These are phyloP conservation scores for Protonemura montana DNA, from an alignment of 2,888 invertebrate genomes.

Conservation along the genomic window DNA sequence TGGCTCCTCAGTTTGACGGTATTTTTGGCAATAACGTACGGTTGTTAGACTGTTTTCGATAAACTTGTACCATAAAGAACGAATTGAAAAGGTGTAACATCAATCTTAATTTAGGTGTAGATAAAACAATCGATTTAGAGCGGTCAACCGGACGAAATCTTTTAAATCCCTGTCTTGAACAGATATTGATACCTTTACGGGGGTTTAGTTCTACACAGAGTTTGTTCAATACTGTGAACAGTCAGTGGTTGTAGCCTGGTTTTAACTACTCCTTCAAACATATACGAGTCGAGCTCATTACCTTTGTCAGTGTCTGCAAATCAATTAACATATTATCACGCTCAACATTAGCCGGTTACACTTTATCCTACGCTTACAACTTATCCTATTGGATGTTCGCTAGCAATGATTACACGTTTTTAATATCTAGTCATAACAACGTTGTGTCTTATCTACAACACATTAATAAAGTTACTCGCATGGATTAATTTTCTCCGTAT, in stretches of 20 bases:
- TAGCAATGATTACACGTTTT: background rate
- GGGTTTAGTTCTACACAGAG: background rate
- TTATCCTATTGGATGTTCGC: background rate
- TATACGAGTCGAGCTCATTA: background rate
- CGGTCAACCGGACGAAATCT: background rate
- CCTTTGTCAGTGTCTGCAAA: background rate
- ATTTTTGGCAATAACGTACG: background rate
- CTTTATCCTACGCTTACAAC: background rate
- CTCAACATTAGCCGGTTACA: background rate
- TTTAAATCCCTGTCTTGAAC: background rate
- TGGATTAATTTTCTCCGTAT: background rate
- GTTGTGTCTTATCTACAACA: background rate
- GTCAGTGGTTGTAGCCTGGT: background rate
- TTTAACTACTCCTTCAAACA: background rate
- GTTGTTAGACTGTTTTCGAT: background rate
- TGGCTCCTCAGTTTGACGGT: background rate
- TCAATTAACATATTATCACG: background rate
- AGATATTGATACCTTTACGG: background rate
- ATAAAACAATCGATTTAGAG: background rate
- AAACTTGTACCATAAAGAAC: background rate
- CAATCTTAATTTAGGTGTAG: background rate
- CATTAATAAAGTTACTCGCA: background rate
- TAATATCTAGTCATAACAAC: background rate
- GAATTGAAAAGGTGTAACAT: background rate
- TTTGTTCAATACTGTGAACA: background rate